Conservation (phyloP, 2,888 invertebrate genomes). For the Drosophila flavopinicola region DNA sequence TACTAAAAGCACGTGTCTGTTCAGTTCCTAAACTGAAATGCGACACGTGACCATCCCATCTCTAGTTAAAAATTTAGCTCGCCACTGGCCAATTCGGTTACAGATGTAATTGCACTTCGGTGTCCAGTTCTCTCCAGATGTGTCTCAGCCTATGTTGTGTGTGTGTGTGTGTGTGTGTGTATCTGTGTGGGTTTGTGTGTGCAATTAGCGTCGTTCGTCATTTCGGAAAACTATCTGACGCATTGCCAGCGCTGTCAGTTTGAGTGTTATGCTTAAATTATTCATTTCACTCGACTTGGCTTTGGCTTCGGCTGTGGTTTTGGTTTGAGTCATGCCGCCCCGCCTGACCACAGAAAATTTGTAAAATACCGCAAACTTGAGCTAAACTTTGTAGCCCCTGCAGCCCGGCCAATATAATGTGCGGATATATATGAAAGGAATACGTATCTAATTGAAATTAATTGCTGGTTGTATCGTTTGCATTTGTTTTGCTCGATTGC, state of each 20-base stretch:
- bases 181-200: conserved; percentile 1
- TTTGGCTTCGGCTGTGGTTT: neutral
- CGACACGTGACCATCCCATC: conserved; percentile 7
- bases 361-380: conserved; percentile 51
- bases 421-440: conserved; percentile 6
- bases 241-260: conserved; percentile 34
- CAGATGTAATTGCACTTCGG: conserved; percentile 22
- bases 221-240: conserved; percentile 46
- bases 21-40: neutral
- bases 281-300: conserved; percentile 31
- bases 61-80: neutral
- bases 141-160: neutral
- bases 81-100: conserved; percentile 21
- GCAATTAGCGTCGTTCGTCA: conserved; percentile 25
- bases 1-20: too few species aligned
- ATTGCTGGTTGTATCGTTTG: conserved; percentile 52
- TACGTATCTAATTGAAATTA: conserved; percentile 63
- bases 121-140: conserved; percentile 10
- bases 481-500: conserved; percentile 46
- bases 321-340: conserved; percentile 22
- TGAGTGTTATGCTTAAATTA: conserved; percentile 50
- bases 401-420: neutral
- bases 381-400: neutral
- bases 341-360: conserved; percentile 27
- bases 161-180: neutral